Evolutionary conservation across 2,797 vertebrate genomes (phyloP), one percentile per base, ranked within the genome.

Genomic region (Poecilia gillii): DNA sequence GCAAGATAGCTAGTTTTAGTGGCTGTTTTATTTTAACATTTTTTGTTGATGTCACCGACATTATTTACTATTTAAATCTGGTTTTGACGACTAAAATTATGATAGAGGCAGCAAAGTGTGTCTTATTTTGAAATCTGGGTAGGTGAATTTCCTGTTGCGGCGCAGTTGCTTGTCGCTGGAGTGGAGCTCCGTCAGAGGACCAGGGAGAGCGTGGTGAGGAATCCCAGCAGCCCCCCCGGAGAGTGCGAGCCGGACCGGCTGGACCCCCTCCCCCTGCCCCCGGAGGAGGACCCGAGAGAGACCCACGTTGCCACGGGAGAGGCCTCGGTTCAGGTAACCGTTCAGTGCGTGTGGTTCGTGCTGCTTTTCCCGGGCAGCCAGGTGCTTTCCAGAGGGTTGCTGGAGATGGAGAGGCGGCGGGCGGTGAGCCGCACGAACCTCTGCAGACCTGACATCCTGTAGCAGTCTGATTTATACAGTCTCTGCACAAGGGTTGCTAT

Each of bases 271-370:
- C 75, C 80, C 57, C 75, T 41, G 5, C 86, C 87, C 88, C 88
- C 84, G 90, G 91, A 95, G 92, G 88, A 94, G 89, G 87, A 94
- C 85, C 88, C 84, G 90, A 92, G 87, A 92, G 93, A 92, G 91
- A 89, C 82, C 89, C 90, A 66, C 93, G 94, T 92, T 90, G 91
- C 91, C 89, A 90, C 89, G 94, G 93, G 89, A 95, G 94, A 95
- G 94, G 92, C 88, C 93, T 91, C 89, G 7, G 87, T 87, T 88
- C 91, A 96, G 96, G 96, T 96, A 95, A 93, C 81, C 66, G 78
- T 28, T 43, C 66, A 13, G n/a, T n/a, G 74, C 28, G 25, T 53
- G 77, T 45, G 81, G 59, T 49, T 77, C 78, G 1, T 2, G 3
- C 66, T 59, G 82, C 85, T 43, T 70, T 59, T 53, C 72, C 49